These are phyloP conservation scores for Machaerirhynchus nigripectus DNA, from an alignment of 2,113 vertebrate species.

Conservation along the genomic window DNA sequence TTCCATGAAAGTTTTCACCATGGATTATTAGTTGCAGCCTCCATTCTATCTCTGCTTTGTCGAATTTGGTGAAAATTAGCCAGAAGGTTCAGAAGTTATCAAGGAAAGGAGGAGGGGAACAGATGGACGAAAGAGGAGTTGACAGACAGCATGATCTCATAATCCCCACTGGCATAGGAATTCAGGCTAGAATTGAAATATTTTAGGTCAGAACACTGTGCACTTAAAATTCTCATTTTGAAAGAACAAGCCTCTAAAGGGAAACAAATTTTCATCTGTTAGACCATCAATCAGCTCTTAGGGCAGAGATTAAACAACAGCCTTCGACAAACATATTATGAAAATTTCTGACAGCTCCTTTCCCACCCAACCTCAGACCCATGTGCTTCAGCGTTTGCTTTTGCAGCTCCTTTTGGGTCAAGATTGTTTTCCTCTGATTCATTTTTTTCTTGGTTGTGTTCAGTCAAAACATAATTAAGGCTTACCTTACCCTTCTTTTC, in stretches of 20 bases:
- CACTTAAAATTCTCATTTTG: constrained; percentile 21
- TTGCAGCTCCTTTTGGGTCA: not conserved
- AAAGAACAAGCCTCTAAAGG: constrained; percentile 6
- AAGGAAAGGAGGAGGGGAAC: constrained; percentile 34
- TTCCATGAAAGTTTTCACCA: not conserved
- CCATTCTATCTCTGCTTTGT: not conserved
- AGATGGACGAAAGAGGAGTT: constrained; percentile 41
- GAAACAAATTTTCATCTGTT: constrained; percentile 9
- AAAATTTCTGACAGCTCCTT: not conserved
- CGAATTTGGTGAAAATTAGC: constrained; percentile 29
- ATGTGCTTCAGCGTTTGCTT: not conserved
- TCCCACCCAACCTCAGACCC: not conserved
- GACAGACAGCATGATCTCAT: constrained; percentile 58
- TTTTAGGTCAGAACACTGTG: constrained; percentile 43
- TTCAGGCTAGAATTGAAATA: constrained; percentile 39
- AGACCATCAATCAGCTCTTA: not conserved
- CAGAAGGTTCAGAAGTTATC: constrained; percentile 42
- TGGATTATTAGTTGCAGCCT: not conserved
- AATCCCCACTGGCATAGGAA: constrained; percentile 16
- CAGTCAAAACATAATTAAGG: constrained; percentile 25
- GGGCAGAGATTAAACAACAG: not conserved
- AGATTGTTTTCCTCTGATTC: constrained; percentile 1
- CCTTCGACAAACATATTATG: not conserved
- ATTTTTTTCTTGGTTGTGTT: constrained; percentile 1
- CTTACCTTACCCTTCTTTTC: constrained; percentile 33